These are phyloP conservation scores for Laspeyria flexula DNA, from an alignment of 2,888 invertebrate species.

Conservation along the genomic window DNA sequence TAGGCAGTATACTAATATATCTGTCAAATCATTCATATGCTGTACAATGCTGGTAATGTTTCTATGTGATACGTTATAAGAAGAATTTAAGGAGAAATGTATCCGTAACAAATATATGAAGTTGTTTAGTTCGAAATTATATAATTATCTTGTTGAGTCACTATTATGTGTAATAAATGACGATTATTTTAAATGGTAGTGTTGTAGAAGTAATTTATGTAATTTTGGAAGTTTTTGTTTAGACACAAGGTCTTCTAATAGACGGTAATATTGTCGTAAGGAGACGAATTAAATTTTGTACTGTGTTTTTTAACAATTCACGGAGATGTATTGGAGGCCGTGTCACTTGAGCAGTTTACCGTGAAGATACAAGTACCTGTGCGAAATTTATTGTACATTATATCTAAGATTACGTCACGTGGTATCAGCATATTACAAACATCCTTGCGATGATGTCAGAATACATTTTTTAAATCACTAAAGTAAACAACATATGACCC, in stretches of 20 bases:
- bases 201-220: conserved; percentile 20
- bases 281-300: too few species aligned
- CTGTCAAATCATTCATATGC: conserved; percentile 20
- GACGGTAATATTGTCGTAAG: not conserved
- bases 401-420: too few species aligned
- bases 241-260: conserved; percentile 24
- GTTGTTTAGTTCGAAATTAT: conserved; percentile 25
- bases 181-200: conserved; percentile 31
- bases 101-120: conserved; percentile 3
- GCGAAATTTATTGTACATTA: too few species aligned
- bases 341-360: too few species aligned
- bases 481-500: too few species aligned
- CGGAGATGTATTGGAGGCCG: too few species aligned
- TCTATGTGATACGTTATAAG: conserved; percentile 8
- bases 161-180: conserved; percentile 11
- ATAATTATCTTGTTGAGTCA: conserved; percentile 24
- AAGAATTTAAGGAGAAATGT: conserved; percentile 16
- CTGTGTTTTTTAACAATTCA: too few species aligned
- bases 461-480: too few species aligned
- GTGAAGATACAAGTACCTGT: too few species aligned
- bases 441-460: too few species aligned
- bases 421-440: too few species aligned
- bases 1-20: conserved; percentile 25
- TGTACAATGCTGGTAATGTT: conserved; percentile 17
- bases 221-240: conserved; percentile 31